Conservation (phyloP, 2,113 vertebrate genomes). For the Hiodon tergisus region DNA sequence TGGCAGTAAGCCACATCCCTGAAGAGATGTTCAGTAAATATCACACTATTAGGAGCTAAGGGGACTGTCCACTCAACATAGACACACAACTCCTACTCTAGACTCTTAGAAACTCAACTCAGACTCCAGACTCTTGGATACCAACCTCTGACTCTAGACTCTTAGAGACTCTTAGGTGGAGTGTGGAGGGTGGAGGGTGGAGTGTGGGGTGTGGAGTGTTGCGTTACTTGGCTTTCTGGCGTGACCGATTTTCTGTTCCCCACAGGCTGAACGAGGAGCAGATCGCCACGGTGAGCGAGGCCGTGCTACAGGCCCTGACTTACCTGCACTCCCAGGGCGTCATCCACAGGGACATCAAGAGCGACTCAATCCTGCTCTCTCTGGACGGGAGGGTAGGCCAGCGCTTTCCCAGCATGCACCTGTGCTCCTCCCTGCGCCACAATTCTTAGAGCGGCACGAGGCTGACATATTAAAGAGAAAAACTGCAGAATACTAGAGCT, state of each 20-base stretch:
- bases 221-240: neutral
- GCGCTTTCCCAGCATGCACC: neutral
- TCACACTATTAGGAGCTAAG: too few relatives aligned
- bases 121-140: too few relatives aligned
- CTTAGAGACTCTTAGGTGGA: neutral
- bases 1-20: slow-evolving; percentile 29
- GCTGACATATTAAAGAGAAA: too few relatives aligned
- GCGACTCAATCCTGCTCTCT: slow-evolving; percentile 91
- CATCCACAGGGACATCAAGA: slow-evolving; percentile 98
- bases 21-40: too few relatives aligned
- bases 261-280: slow-evolving; percentile 91
- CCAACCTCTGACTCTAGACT: too few relatives aligned
- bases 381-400: slow-evolving; percentile 82
- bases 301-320: slow-evolving; percentile 88
- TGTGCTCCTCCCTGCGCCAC: neutral
- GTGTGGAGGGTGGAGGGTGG: neutral
- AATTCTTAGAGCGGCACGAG: too few relatives aligned
- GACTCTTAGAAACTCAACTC: too few relatives aligned
- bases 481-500: too few relatives aligned
- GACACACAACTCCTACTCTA: too few relatives aligned
- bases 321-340: slow-evolving; percentile 97
- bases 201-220: neutral
- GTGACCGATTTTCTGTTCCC: slow-evolving; percentile 5
- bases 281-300: slow-evolving; percentile 94
- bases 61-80: too few relatives aligned